Base-by-base conservation (phyloP, 2,888 invertebrate genomes). In the Dynastes tityus region DNA sequence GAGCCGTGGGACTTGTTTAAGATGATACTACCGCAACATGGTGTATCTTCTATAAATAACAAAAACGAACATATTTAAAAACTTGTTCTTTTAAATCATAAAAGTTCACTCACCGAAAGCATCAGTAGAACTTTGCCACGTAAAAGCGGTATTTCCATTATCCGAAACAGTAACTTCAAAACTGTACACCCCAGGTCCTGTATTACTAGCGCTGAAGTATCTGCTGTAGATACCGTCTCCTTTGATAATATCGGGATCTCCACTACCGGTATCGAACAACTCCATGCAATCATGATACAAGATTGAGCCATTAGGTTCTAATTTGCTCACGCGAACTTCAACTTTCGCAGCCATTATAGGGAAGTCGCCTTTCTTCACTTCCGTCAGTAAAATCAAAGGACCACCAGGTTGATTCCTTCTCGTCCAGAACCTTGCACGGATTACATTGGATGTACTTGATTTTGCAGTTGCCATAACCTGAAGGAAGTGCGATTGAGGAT, bases 221-320 rank as follows among this genome's bases (percentile, higher is more conserved):
- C 92, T 89, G 0, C 93, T 91, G 84, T 94, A 94, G 11, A 93
- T 89, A 0, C 94, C 93, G 86, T 94, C 94, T 0, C 91, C 91
- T 85, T 89, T 90, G 29, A 91, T 91, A 37, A 93, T 89, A 85
- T 94, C 94, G 0, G 93, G 92, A 87, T 93, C 93, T 80, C 92
- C 92, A 82, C 90, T 90, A 9, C 93, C 93, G 64, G 90, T 91
- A 85, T 93, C 93, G 70, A 91, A 85, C 1, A 93, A 86, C 80
- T 90, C 89, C 70, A 91, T 88, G 74, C 86, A 89, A 80, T 87
- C 85, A 29, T 85, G 86, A 65, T 89, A 87, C 1, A 86, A 82
- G 6, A 84, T 83, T 2, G 88, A 86, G 9, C 87, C 87, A 79
- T 89, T 87, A 1, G 83, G 80, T 61, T 86, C 87, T 5, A 84